Evolutionary conservation across 2,113 vertebrate species (phyloP), one percentile per base, ranked within the genome.

Genomic region (Gymnogyps californianus): DNA sequence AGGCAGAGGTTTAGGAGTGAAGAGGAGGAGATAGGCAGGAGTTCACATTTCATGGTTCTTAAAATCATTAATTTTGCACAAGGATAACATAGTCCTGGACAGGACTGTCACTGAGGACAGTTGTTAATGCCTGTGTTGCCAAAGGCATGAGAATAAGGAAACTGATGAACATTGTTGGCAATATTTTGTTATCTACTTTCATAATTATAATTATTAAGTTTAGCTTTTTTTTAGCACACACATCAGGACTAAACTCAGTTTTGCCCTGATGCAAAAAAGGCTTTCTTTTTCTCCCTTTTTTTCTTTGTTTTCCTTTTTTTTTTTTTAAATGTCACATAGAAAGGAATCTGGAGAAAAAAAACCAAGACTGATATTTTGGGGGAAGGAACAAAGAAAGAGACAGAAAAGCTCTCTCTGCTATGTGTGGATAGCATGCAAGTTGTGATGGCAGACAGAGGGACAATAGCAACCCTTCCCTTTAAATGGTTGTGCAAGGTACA

Each of bases 201-300:
- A 6, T 44, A 58, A 49, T 13, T 8, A 10, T 10, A 81, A 42
- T 28, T 13, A 62, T 28, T 54, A 38, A 21, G 2, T 57, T 65
- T 58, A 66, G 4, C 6, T 66, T 64, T 74, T 4, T 74, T 92
- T 59, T 67, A 84, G 20, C 6, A 16, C 36, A 51, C 0, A 18
- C 2, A n/a, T 54, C 14, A 84, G 34, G 22, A 46, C 12, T 55
- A 65, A 82, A 51, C 8, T 59, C 52, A 29, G 5, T 61, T 86
- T 94, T 75, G 9, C 18, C 5, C 19, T 31, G 14, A 58, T 61
- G 18, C 2, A 76, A 67, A 67, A 85, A 67, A 65, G 3, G 1
- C 1, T 34, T 17, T 5, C 7, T 29, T 3, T 7, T 46, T 34
- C 16, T 28, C 7, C 1, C 0, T 12, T 15, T 52, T 21, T 7